phyloP scores from a whole-genome alignment of 2,797 vertebrate genomes.

The Rhabdophis nuchalis region DNA sequence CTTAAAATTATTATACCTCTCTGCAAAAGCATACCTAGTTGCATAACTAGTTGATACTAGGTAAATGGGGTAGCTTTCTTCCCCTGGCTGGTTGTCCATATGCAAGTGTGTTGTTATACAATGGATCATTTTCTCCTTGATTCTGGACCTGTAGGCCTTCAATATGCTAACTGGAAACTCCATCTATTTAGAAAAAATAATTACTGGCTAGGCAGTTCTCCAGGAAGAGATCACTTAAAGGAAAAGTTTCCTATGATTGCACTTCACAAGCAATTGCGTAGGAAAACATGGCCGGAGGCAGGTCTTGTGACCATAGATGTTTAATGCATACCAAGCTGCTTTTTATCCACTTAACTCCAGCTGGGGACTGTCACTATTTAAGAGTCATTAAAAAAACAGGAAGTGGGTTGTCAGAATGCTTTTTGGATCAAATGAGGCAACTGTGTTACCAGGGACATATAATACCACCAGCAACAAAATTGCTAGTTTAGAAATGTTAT shows the following conservation, averaged over 20 bases:
- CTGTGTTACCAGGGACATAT: not conserved
- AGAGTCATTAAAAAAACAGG: slow-evolving; percentile 16
- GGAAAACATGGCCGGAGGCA: not conserved
- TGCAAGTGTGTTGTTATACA: not conserved
- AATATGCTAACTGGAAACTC: not conserved
- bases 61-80: not conserved
- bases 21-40: not conserved
- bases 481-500: not conserved
- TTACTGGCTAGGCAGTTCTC: not conserved
- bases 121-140: not conserved
- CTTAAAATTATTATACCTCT: not conserved
- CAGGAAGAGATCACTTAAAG: not conserved
- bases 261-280: not conserved
- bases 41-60: not conserved
- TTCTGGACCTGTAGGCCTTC: not conserved
- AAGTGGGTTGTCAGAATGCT: slow-evolving; percentile 1
- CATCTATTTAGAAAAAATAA: not conserved
- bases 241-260: not conserved
- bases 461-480: not conserved
- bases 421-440: not conserved
- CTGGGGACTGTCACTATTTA: not conserved
- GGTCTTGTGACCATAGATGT: not conserved
- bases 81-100: not conserved
- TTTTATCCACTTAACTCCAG: not conserved
- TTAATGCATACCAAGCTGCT: not conserved